Conservation (phyloP, 2,888 invertebrate species). For the Dimorphilus gyrociliatus region DNA sequence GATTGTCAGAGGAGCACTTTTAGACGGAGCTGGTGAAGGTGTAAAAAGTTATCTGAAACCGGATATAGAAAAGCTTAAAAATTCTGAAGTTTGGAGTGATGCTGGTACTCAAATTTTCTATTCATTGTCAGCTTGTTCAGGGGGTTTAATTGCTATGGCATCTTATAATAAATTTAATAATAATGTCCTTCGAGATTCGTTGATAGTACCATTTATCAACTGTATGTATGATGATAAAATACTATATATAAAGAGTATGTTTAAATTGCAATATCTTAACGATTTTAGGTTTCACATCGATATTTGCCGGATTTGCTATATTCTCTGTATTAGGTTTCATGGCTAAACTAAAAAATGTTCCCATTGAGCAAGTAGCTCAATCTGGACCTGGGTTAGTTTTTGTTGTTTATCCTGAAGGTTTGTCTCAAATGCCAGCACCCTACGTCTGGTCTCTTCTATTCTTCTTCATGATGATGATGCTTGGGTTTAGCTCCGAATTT, state of each 20-base stretch:
- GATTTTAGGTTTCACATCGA: conserved; percentile 22
- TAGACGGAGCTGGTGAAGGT: conserved; percentile 46
- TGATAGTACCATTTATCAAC: too few species aligned
- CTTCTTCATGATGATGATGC: conserved; percentile 36
- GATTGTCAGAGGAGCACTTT: conserved; percentile 10
- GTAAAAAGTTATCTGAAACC: conserved; percentile 57
- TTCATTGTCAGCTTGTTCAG: conserved; percentile 14
- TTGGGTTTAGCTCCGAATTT: conserved; percentile 32
- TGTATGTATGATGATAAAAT: too few species aligned
- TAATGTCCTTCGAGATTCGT: conserved; percentile 17
- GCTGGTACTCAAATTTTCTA: conserved; percentile 14
- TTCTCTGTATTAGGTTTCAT: conserved; percentile 46
- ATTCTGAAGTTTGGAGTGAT: conserved; percentile 11
- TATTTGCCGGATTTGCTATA: conserved; percentile 34
- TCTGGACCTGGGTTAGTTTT: conserved; percentile 35
- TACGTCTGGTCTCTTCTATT: conserved; percentile 36
- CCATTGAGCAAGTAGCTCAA: conserved; percentile 17
- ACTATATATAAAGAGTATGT: too few species aligned
- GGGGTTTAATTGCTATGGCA: conserved; percentile 18
- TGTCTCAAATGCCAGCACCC: conserved; percentile 32
- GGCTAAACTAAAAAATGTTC: conserved; percentile 32
- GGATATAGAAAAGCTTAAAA: conserved; percentile 48
- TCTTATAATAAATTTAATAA: conserved; percentile 18
- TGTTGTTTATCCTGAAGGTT: conserved; percentile 37
- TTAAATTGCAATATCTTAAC: too few species aligned